Evolutionary conservation across 2,797 vertebrate genomes (phyloP).

Genomic region (Thaleichthys pacificus): DNA sequence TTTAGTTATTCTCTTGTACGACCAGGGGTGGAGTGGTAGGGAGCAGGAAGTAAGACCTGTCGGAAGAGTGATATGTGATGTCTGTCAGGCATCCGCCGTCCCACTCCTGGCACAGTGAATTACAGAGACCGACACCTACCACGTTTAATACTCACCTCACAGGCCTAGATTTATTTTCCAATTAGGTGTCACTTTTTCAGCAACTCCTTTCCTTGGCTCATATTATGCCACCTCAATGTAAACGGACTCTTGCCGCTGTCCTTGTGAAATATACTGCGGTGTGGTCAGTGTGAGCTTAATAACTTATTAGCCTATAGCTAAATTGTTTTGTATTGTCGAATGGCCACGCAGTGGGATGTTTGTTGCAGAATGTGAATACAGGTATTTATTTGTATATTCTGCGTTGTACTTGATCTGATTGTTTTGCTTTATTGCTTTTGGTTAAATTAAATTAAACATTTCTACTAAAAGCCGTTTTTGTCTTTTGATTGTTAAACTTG

Average conservation of each 20-base stretch:
- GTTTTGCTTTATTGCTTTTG: constrained; percentile 66
- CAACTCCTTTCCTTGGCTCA: neutral
- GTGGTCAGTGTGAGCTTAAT: constrained; percentile 31
- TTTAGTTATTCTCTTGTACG: neutral
- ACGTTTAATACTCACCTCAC: neutral
- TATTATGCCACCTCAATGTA: constrained; percentile 11
- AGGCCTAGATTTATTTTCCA: neutral
- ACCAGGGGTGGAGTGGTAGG: constrained; percentile 19
- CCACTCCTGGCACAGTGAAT: neutral
- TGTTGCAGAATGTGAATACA: constrained; percentile 43
- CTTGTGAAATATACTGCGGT: constrained; percentile 52
- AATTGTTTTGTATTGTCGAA: constrained; percentile 35
- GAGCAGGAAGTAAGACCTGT: neutral
- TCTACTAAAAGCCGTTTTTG: constrained; percentile 59
- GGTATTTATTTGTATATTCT: constrained; percentile 46
- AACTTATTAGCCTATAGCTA: constrained; percentile 27
- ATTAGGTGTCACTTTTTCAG: constrained; percentile 1
- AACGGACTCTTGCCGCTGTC: constrained; percentile 24
- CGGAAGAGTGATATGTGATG: neutral
- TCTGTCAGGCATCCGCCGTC: neutral
- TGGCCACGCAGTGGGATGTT: constrained; percentile 23
- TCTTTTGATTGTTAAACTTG: neutral
- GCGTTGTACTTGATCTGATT: constrained; percentile 56
- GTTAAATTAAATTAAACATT: constrained; percentile 68
- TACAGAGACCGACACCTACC: neutral